Evolutionary conservation across 2,113 vertebrate species (phyloP).

Genomic region (Hiodon tergisus): DNA sequence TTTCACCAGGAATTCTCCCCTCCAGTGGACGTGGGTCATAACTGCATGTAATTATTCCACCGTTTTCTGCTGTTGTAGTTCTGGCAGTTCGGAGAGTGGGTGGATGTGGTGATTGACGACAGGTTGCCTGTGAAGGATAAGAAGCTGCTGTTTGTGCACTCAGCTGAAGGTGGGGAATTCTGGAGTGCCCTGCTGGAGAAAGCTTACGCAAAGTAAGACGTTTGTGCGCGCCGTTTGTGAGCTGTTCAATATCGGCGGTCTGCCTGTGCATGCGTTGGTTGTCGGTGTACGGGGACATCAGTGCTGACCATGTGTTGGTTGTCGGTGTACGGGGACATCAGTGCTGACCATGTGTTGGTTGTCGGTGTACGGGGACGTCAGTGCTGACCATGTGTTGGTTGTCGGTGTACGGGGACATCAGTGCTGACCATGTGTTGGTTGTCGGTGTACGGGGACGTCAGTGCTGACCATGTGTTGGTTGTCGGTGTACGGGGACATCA

Average conservation of each 20-base stretch:
- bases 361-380: neutral
- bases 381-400: neutral
- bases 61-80: constrained; percentile 43
- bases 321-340: neutral
- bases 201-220: constrained; percentile 64
- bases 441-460: neutral
- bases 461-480: neutral
- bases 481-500: neutral
- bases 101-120: constrained; percentile 68
- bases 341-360: neutral
- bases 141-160: constrained; percentile 69
- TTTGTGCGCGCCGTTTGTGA: no score
- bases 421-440: neutral
- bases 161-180: constrained; percentile 60
- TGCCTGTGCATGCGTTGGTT: neutral
- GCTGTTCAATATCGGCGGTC: no score
- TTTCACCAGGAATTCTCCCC: neutral
- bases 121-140: constrained; percentile 60
- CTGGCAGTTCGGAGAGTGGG: constrained; percentile 72
- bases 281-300: neutral
- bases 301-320: neutral
- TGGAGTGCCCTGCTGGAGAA: constrained; percentile 67
- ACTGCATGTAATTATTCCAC: neutral
- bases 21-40: neutral
- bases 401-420: neutral